Percentiles rank a stretch among this genome's conserved stretches.
phyloP scores from a whole-genome alignment of 2,888 invertebrate genomes.

The Caenorhabditis sp. region DNA sequence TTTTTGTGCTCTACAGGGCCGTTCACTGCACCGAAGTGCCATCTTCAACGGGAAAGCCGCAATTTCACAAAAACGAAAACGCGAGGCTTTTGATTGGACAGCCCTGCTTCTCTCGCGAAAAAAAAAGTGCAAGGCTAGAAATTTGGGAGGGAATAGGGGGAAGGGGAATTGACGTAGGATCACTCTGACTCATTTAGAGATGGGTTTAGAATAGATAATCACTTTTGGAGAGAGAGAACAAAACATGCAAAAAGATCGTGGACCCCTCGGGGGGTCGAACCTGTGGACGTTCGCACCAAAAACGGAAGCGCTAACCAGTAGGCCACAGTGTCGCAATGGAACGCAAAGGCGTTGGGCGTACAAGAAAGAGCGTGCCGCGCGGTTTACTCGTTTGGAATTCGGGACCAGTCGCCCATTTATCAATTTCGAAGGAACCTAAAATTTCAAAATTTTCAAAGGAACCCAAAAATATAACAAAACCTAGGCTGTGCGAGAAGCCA shows the following conservation, averaged over 20 bases:
- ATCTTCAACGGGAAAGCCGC: too few species aligned
- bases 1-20: too few species aligned
- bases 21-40: too few species aligned
- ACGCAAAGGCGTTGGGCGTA: neutral
- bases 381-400: too few species aligned
- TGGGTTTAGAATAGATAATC: neutral
- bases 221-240: neutral
- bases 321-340: neutral
- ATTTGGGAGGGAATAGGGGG: neutral
- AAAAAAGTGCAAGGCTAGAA: slow-evolving; percentile 6
- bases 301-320: neutral
- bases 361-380: neutral
- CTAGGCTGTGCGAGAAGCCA: neutral
- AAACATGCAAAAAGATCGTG: slow-evolving; percentile 2
- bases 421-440: neutral
- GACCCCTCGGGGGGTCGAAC: neutral
- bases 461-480: neutral
- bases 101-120: too few species aligned
- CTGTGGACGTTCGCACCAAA: neutral
- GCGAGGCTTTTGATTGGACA: too few species aligned
- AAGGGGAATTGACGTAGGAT: neutral
- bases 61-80: too few species aligned
- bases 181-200: slow-evolving; percentile 4
- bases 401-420: neutral
- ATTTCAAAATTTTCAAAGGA: neutral